Conservation (phyloP, 2,113 vertebrate genomes). For the Charadrius vociferus region DNA sequence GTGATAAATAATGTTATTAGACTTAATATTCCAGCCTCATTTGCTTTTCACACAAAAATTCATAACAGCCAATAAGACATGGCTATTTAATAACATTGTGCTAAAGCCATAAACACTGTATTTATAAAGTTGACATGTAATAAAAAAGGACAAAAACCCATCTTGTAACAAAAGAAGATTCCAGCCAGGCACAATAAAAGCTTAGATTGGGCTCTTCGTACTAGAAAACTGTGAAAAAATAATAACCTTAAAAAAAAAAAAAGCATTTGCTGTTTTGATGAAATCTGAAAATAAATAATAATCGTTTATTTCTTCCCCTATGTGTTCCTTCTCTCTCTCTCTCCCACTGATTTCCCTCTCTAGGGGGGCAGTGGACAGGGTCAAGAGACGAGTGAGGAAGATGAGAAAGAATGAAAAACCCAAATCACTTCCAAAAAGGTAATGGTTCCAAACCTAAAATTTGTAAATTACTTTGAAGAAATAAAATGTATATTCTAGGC, state of each 20-base stretch:
- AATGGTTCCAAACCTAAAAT: background rate
- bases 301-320: background rate
- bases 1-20: conserved; percentile 50
- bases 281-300: background rate
- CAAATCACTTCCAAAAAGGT: background rate
- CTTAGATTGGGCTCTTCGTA: background rate
- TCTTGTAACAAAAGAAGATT: background rate
- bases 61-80: background rate
- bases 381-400: background rate
- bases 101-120: background rate
- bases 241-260: background rate
- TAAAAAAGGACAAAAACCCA: background rate
- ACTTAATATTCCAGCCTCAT: conserved; percentile 22
- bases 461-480: background rate
- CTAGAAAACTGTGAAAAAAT: background rate
- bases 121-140: background rate
- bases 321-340: background rate
- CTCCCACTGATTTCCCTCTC: background rate
- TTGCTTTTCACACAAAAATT: conserved; percentile 38
- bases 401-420: background rate
- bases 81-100: conserved; percentile 7
- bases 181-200: background rate
- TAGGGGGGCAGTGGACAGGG: background rate
- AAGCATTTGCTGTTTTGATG: background rate
- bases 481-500: background rate